Base-by-base conservation (phyloP, 2,888 invertebrate genomes). In the Iphiclides podalirius region DNA sequence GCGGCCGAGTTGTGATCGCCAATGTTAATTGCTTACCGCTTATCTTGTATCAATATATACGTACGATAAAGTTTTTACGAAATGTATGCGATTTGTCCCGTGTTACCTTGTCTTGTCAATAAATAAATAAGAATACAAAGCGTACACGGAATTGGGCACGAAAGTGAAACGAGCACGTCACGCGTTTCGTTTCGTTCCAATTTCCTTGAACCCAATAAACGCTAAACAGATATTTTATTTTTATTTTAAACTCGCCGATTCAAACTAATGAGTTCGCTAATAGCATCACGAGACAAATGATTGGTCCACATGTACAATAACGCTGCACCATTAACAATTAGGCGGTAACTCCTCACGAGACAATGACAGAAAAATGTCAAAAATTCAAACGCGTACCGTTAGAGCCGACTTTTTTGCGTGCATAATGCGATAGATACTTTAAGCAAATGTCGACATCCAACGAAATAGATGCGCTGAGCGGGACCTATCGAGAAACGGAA, bases 1-100 rank as follows among this genome's bases (percentile, higher is more conserved):
- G 86, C 85, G 76, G 78, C 75, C 72, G 73, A 72, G 69, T 74
- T 79, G 85, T 88, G 87, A 87, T 87, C 79, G 75, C 71, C 69
- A 67, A 72, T 71, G 75, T 77, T 84, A 81, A 84, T 84, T 82
- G 75, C 70, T 78, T 72, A 66, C 67, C 60, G 70, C 66, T 79
- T 75, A 75, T 75, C 73, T 75, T 70, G 67, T 61, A 69, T 61
- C 35, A 40, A 28, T 45, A 37, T n/a, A n/a, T 1, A 37, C n/a
- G 2, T 35, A 23, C 37, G 23, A 49, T 43, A 38, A n/a, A 14
- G 63, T 56, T 58, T 62, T 64, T 58, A 64, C 65, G n/a, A 45
- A 38, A 45, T 37, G 8, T 11, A 26, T 2, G n/a, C 15, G 23
- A 41, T 12, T 11, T 11, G 12, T 11, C 28, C 9, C n/a, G 28